Evolutionary conservation across 2,113 vertebrate genomes (phyloP).

Genomic region (Anser cygnoides): DNA sequence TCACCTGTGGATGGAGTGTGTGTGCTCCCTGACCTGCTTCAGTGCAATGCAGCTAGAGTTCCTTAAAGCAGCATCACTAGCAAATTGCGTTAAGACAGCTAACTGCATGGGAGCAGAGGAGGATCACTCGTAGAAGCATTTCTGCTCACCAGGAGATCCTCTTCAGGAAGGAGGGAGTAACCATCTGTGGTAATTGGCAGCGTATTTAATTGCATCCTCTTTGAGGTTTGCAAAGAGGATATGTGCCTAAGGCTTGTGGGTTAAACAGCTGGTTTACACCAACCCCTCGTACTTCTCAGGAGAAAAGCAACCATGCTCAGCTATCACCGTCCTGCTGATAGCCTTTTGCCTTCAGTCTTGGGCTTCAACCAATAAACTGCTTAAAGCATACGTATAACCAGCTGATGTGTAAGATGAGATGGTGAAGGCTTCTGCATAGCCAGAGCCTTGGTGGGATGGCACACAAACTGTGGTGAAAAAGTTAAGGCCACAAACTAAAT

Average conservation of each 20-base stretch:
- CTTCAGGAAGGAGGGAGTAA: neutral
- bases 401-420: fast-evolving
- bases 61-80: neutral
- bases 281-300: neutral
- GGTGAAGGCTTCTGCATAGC: neutral
- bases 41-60: fast-evolving
- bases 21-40: fast-evolving
- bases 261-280: neutral
- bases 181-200: neutral
- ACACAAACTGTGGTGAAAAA: neutral
- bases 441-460: neutral
- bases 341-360: neutral
- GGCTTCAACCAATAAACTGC: neutral
- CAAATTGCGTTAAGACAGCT: neutral
- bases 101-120: neutral
- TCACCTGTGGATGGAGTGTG: fast-evolving
- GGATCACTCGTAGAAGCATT: neutral
- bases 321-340: fast-evolving
- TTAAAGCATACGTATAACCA: neutral
- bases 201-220: neutral
- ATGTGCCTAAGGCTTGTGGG: neutral
- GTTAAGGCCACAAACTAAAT: neutral
- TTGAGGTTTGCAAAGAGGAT: neutral
- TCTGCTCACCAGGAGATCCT: neutral
- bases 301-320: neutral